Percentiles rank a stretch among this genome's conserved stretches.
phyloP scores from a whole-genome alignment of 2,888 invertebrate genomes.

The Trichogramma evanescens region DNA sequence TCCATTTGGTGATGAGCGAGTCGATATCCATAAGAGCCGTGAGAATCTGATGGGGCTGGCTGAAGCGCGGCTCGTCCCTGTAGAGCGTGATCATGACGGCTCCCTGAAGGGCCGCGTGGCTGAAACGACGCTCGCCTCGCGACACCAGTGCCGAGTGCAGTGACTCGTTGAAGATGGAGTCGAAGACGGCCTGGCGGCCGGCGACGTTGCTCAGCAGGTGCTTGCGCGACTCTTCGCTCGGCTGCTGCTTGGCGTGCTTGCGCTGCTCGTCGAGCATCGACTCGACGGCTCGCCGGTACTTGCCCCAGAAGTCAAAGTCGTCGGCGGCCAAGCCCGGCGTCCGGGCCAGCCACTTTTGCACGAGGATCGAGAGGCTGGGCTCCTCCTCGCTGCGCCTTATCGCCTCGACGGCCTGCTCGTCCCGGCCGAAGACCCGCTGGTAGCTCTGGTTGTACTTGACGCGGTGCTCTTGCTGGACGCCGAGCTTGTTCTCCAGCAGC shows the following conservation, averaged over 20 bases:
- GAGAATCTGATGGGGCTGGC: constrained; percentile 93
- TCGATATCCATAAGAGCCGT: constrained; percentile 96
- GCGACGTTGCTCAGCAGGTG: constrained; percentile 68
- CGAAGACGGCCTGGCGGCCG: constrained; percentile 76
- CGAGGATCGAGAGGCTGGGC: constrained; percentile 76
- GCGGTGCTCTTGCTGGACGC: constrained; percentile 73
- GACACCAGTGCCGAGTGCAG: constrained; percentile 77
- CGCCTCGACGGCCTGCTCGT: constrained; percentile 56
- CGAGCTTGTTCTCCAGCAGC: constrained; percentile 88
- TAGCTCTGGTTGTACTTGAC: constrained; percentile 93
- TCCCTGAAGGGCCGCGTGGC: constrained; percentile 88
- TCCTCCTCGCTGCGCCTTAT: constrained; percentile 68
- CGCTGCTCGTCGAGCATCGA: constrained; percentile 65
- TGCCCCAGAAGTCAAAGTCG: constrained; percentile 87
- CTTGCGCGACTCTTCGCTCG: constrained; percentile 56
- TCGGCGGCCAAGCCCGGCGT: constrained; percentile 83
- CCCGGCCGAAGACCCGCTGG: constrained; percentile 74
- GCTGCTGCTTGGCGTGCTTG: constrained; percentile 55
- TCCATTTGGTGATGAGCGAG: constrained; percentile 96
- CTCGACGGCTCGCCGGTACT: constrained; percentile 71
- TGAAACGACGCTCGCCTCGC: constrained; percentile 82
- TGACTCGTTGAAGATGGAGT: constrained; percentile 79
- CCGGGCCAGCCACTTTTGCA: constrained; percentile 89
- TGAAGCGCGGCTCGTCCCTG: constrained; percentile 93
- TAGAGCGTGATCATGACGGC: constrained; percentile 98